phyloP scores from a whole-genome alignment of 2,888 invertebrate genomes.

The Camponotus fellah region DNA sequence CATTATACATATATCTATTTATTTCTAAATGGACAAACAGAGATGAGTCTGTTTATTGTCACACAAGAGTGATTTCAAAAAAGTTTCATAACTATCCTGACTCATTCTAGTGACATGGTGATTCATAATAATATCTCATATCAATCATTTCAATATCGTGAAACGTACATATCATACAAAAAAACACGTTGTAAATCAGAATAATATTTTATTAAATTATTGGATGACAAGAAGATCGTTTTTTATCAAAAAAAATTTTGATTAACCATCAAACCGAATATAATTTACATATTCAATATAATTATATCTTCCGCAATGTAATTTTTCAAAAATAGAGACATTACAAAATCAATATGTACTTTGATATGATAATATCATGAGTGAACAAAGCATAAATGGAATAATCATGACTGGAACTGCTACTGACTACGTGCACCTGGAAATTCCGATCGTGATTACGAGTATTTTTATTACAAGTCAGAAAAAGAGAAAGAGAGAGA shows the following conservation, averaged over 20 bases:
- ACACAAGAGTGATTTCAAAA: neutral
- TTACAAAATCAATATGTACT: slow-evolving; percentile 31
- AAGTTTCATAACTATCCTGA: slow-evolving; percentile 22
- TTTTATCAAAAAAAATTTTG: neutral
- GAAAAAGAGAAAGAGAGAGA: neutral
- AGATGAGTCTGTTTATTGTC: neutral
- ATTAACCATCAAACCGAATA: slow-evolving; percentile 22
- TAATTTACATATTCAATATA: slow-evolving; percentile 33
- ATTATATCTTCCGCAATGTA: slow-evolving; percentile 1
- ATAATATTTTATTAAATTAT: neutral
- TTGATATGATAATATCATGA: slow-evolving; percentile 12
- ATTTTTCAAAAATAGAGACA: slow-evolving; percentile 27
- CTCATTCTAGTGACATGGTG: slow-evolving; percentile 15
- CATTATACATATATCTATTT: neutral
- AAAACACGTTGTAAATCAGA: neutral
- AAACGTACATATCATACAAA: neutral
- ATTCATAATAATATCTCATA: neutral
- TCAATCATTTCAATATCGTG: neutral
- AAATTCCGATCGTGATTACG: slow-evolving; percentile 2
- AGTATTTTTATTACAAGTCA: neutral
- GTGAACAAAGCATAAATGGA: slow-evolving; percentile 13
- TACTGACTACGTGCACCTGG: neutral
- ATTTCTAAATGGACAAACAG: neutral
- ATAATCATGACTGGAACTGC: neutral
- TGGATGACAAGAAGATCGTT: neutral